These are phyloP conservation scores for Platycheirus albimanus DNA, from an alignment of 2,888 invertebrate species.

Conservation along the genomic window DNA sequence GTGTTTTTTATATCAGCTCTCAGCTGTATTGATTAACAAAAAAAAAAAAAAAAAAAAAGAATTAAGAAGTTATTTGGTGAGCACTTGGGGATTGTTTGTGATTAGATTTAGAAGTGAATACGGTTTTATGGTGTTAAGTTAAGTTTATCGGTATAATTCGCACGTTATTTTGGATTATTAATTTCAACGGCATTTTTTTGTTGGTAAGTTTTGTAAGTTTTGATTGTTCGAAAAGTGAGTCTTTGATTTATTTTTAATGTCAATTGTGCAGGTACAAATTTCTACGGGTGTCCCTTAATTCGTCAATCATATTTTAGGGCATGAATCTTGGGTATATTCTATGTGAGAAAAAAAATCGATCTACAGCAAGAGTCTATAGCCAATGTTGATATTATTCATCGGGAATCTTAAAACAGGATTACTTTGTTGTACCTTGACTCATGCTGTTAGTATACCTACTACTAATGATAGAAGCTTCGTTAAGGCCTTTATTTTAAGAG, in stretches of 20 bases:
- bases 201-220: constrained; percentile 16
- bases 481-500: not conserved
- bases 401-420: too few relatives aligned
- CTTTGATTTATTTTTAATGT: too few relatives aligned
- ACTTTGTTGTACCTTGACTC: too few relatives aligned
- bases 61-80: constrained; percentile 39
- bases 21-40: constrained; percentile 46
- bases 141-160: constrained; percentile 38
- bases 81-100: constrained; percentile 58
- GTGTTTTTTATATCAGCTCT: constrained; percentile 52
- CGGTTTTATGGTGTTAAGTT: constrained; percentile 57
- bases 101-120: constrained; percentile 66
- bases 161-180: constrained; percentile 45
- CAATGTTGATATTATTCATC: too few relatives aligned
- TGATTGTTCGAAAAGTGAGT: not conserved
- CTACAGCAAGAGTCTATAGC: too few relatives aligned
- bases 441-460: too few relatives aligned
- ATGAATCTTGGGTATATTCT: too few relatives aligned
- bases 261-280: too few relatives aligned
- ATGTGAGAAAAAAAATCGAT: too few relatives aligned
- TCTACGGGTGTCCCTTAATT: too few relatives aligned
- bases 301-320: too few relatives aligned
- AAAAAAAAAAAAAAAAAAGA: constrained; percentile 10
- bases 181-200: not conserved
- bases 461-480: not conserved